Conservation (phyloP, 2,113 vertebrate genomes). For the Forbesichthys papilliferus region DNA sequence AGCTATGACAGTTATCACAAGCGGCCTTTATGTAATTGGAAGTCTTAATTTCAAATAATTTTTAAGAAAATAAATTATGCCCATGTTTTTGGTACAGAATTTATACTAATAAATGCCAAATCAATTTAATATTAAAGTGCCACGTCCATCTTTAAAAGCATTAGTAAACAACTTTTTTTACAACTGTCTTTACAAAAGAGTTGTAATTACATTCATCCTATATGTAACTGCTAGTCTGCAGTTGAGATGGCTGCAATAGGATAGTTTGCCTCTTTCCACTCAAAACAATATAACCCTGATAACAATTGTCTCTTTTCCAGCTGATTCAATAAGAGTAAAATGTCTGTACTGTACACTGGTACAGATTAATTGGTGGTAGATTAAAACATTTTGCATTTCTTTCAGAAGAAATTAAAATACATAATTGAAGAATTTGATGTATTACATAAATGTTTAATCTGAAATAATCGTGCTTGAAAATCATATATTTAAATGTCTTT, state of each 20-base stretch:
- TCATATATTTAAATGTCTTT: neutral
- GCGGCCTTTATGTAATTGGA: conserved; percentile 36
- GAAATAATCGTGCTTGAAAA: neutral
- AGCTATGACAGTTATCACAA: conserved; percentile 2
- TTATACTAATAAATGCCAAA: too few species aligned
- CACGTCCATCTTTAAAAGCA: neutral
- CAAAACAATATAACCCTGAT: conserved; percentile 2
- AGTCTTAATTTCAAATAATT: neutral
- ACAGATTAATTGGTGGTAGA: too few species aligned
- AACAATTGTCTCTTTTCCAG: neutral
- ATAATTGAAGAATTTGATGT: neutral
- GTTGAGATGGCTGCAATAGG: conserved; percentile 16
- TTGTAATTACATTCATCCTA: conserved; percentile 51
- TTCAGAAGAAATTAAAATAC: too few species aligned
- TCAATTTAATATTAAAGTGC: too few species aligned
- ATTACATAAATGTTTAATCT: neutral
- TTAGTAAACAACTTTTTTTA: conserved; percentile 41
- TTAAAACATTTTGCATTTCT: too few species aligned
- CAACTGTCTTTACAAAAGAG: conserved; percentile 45
- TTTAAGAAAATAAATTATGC: conserved; percentile 11
- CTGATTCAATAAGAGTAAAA: conserved; percentile 10
- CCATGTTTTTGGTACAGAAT: neutral
- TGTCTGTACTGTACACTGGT: conserved; percentile 2
- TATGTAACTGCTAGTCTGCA: neutral
- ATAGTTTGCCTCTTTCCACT: conserved; percentile 13